Conservation (phyloP, 2,797 vertebrate species). For the Hapalemur alaotrensis region DNA sequence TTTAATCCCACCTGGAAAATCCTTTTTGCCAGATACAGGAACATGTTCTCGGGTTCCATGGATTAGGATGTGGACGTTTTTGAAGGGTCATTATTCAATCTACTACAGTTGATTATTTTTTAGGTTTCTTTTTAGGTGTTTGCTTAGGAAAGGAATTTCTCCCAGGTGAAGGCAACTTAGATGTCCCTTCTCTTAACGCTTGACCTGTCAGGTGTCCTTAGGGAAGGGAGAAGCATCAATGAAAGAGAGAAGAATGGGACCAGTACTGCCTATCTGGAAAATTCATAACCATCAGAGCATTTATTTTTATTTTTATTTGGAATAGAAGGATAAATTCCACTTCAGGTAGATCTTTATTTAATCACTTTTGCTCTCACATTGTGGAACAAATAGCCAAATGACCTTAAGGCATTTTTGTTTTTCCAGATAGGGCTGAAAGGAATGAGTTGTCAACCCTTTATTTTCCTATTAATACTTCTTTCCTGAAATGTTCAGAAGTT, state of each 20-base stretch:
- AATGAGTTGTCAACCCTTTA: background rate
- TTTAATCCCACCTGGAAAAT: background rate
- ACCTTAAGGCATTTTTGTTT: background rate
- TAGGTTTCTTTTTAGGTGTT: background rate
- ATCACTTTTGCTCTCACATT: background rate
- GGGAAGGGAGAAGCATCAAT: background rate
- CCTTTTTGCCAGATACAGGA: rapidly evolving
- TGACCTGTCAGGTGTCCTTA: background rate
- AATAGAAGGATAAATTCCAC: background rate
- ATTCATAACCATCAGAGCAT: background rate
- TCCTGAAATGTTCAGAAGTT: background rate
- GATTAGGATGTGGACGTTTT: background rate
- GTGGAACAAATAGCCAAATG: background rate
- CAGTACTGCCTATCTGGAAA: background rate
- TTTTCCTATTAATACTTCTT: background rate
- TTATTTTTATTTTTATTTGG: background rate
- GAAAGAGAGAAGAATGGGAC: background rate
- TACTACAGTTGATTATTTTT: background rate
- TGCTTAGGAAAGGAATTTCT: background rate
- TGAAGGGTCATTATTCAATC: background rate
- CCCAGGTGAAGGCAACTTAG: background rate
- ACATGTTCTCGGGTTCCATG: background rate
- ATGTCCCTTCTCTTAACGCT: background rate
- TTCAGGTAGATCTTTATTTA: background rate
- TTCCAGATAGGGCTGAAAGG: background rate